A percentile compares a stretch with the other conserved stretches of the same genome.
These are phyloP conservation scores for Crossocerus cetratus DNA, from an alignment of 2,888 invertebrate species.

Conservation along the genomic window DNA sequence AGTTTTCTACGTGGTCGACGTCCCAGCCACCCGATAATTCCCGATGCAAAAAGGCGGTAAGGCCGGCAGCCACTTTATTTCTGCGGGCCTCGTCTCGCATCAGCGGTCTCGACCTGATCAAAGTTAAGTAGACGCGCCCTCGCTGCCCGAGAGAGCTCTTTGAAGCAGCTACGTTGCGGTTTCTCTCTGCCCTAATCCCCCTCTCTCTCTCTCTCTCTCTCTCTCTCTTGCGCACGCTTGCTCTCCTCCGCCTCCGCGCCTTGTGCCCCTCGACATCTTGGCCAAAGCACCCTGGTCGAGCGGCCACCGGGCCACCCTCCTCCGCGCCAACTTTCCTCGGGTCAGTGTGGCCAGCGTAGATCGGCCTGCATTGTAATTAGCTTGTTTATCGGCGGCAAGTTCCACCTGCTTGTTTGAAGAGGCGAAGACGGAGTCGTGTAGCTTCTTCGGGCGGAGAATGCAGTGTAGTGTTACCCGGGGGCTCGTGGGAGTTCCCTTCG, in stretches of 20 bases:
- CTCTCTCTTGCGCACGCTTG: constrained; percentile 69
- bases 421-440: neutral
- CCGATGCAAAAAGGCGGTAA: constrained; percentile 59
- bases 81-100: constrained; percentile 68
- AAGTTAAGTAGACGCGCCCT: constrained; percentile 75
- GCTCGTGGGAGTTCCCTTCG: constrained; percentile 8
- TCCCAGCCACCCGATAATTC: constrained; percentile 49
- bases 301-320: neutral
- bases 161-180: constrained; percentile 70
- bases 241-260: constrained; percentile 28
- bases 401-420: neutral
- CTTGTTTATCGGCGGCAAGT: constrained; percentile 48
- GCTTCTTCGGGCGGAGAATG: neutral
- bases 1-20: constrained; percentile 7
- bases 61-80: constrained; percentile 58
- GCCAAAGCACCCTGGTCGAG: no score
- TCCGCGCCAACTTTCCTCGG: constrained; percentile 32
- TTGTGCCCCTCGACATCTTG: no score
- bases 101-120: constrained; percentile 74
- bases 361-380: constrained; percentile 54
- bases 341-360: constrained; percentile 30
- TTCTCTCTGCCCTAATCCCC: constrained; percentile 68
- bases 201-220: constrained; percentile 62
- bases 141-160: constrained; percentile 65
- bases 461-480: neutral